These are phyloP conservation scores for Archocentrus centrarchus DNA, from an alignment of 2,113 vertebrate species.

Conservation along the genomic window DNA sequence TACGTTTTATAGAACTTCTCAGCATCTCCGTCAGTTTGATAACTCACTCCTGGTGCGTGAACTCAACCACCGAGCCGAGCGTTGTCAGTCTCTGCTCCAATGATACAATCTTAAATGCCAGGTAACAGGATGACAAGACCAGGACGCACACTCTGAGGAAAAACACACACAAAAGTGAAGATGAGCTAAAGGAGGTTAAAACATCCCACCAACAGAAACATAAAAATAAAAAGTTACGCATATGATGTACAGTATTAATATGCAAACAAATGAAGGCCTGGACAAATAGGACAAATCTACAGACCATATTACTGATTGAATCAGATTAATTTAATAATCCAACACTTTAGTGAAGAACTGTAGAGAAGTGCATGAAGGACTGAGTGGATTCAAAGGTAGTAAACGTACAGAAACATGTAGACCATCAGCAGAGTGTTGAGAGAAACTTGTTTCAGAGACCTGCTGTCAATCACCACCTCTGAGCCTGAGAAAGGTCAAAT, in stretches of 20 bases:
- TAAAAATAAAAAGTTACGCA: not conserved
- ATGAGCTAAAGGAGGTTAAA: not conserved
- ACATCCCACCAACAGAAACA: accelerated
- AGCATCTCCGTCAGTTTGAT: not conserved
- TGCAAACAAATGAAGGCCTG: not conserved
- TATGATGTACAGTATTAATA: not conserved
- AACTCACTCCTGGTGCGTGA: constrained; percentile 84
- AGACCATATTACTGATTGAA: not conserved
- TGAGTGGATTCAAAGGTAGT: not conserved
- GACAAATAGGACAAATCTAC: accelerated
- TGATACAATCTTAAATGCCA: constrained; percentile 88
- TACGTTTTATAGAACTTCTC: not conserved
- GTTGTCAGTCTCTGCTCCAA: constrained; percentile 87
- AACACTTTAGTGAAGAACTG: accelerated
- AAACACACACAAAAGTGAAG: not conserved
- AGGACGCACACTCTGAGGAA: constrained; percentile 86
- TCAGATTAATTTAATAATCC: not conserved
- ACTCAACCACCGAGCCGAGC: constrained; percentile 80
- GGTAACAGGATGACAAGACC: constrained; percentile 90
- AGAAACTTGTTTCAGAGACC: constrained; percentile 77
- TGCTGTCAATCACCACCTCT: constrained; percentile 70
- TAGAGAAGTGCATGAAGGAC: accelerated
- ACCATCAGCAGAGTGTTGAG: constrained; percentile 87
- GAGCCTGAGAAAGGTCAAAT: constrained; percentile 14
- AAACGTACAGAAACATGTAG: constrained; percentile 91